Conservation (phyloP, 2,113 vertebrate species). For the Ammodytes marinus region DNA sequence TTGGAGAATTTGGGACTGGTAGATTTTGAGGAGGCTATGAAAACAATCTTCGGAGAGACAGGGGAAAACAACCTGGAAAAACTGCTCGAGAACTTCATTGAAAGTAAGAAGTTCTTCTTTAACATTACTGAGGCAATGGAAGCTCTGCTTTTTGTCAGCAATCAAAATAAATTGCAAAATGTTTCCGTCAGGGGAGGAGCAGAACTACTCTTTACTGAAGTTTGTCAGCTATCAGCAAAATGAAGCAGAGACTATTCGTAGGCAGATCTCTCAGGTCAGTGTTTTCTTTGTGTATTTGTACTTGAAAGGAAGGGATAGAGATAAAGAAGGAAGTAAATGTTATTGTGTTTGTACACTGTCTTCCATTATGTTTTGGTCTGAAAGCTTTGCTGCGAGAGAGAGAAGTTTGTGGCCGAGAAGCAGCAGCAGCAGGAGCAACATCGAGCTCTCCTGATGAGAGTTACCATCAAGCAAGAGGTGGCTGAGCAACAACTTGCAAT, state of each 20-base stretch:
- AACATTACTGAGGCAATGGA: not conserved
- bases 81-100: conserved; percentile 30
- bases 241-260: conserved; percentile 1
- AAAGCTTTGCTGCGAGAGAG: conserved; percentile 67
- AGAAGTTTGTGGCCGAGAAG: conserved; percentile 45
- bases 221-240: conserved; percentile 47
- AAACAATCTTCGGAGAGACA: conserved; percentile 21
- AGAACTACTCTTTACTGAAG: conserved; percentile 43
- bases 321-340: not conserved
- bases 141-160: not conserved
- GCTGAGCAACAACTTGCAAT: conserved; percentile 32
- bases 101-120: conserved; percentile 8
- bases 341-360: not conserved
- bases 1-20: not conserved
- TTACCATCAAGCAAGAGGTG: conserved; percentile 56
- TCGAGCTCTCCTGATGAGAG: conserved; percentile 8
- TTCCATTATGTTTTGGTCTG: not conserved
- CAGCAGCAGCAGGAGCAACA: conserved; percentile 42
- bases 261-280: conserved; percentile 37
- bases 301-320: not conserved
- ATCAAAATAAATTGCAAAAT: not conserved
- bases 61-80: conserved; percentile 16
- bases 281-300: not conserved
- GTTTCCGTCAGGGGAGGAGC: conserved; percentile 33
- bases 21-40: conserved; percentile 11